Evolutionary conservation across 2,113 vertebrate species (phyloP).

Genomic region (Ceyx cyanopectus): DNA sequence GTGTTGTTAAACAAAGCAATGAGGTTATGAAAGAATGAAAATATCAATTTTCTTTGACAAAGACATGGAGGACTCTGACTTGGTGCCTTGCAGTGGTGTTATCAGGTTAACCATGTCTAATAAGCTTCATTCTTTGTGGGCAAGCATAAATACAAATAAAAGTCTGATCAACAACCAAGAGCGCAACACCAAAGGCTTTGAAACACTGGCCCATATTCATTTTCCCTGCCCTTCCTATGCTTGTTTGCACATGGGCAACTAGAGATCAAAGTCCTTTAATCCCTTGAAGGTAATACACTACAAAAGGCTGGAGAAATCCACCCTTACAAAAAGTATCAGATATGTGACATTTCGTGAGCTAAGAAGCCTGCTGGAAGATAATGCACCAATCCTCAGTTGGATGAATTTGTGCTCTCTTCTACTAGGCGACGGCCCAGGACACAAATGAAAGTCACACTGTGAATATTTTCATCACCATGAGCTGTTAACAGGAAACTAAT

Average conservation of each 20-base stretch:
- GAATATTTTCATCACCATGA: background rate
- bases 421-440: background rate
- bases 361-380: background rate
- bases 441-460: background rate
- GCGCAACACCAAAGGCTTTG: background rate
- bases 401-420: background rate
- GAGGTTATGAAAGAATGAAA: constrained; percentile 49
- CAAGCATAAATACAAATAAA: background rate
- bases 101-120: constrained; percentile 29
- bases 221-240: background rate
- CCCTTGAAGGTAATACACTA: background rate
- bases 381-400: background rate
- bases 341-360: too few relatives aligned
- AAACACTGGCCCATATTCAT: background rate
- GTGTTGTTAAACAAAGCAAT: constrained; percentile 12
- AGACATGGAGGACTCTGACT: constrained; percentile 17
- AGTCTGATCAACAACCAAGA: background rate
- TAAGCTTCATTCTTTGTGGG: background rate
- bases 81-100: background rate
- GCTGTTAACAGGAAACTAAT: background rate
- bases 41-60: constrained; percentile 36
- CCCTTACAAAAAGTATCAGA: background rate
- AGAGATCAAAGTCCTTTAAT: background rate
- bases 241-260: background rate
- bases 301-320: background rate